These are phyloP conservation scores for Paralichthys olivaceus DNA, from an alignment of 2,113 vertebrate species.

Conservation along the genomic window DNA sequence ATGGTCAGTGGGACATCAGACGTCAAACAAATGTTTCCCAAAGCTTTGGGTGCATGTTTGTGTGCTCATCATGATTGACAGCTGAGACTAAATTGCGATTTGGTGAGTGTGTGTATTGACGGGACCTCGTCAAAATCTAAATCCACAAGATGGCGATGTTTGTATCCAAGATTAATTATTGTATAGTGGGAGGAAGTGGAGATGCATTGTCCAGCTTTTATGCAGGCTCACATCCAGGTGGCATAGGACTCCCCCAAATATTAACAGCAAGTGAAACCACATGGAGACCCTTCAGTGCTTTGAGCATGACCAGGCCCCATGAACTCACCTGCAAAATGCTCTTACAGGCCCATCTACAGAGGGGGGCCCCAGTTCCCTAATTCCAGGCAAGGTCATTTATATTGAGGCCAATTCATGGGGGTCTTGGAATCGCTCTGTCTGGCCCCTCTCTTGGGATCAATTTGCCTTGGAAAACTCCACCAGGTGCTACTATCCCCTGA, in stretches of 20 bases:
- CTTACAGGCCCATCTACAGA: not conserved
- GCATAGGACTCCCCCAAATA: not conserved
- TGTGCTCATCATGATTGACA: too few relatives aligned
- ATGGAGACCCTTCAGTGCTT: conserved; percentile 13
- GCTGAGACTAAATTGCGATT: too few relatives aligned
- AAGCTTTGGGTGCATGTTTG: too few relatives aligned
- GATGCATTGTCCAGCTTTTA: too few relatives aligned
- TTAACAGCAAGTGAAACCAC: not conserved
- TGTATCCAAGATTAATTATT: too few relatives aligned
- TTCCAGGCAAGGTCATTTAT: conserved; percentile 38
- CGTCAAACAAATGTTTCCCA: too few relatives aligned
- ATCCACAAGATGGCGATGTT: too few relatives aligned
- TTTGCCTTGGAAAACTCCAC: not conserved
- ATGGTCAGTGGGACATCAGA: too few relatives aligned
- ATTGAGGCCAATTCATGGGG: not conserved
- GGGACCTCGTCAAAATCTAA: too few relatives aligned
- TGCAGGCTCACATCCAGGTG: not conserved
- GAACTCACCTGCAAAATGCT: not conserved
- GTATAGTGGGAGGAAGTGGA: too few relatives aligned
- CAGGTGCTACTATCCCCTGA: conserved; percentile 19
- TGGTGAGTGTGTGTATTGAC: too few relatives aligned
- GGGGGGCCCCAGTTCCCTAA: conserved; percentile 1
- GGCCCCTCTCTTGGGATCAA: conserved; percentile 6
- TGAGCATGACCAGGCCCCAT: conserved; percentile 1
- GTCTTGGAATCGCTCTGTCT: conserved; percentile 10